Evolutionary conservation across 2,888 invertebrate genomes (phyloP).

Genomic region (Anorthoa munda): DNA sequence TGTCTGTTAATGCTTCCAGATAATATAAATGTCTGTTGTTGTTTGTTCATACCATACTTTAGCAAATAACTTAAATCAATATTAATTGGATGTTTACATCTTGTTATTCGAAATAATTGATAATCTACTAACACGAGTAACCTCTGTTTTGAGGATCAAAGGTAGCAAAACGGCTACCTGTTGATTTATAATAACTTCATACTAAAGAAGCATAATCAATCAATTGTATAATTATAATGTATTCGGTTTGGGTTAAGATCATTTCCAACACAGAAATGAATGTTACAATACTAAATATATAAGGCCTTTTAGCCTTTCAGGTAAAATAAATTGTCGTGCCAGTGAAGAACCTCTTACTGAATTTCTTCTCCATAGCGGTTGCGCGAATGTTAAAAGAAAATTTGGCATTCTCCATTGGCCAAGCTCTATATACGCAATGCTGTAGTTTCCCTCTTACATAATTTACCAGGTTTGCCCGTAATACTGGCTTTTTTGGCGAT

Average conservation of each 20-base stretch:
- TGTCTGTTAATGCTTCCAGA: slow-evolving; percentile 25
- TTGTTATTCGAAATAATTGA: slow-evolving; percentile 3
- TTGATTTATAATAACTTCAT: not conserved
- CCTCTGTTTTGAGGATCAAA: slow-evolving; percentile 1
- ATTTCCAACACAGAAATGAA: not conserved
- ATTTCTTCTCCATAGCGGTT: slow-evolving; percentile 20
- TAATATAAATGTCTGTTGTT: slow-evolving; percentile 40
- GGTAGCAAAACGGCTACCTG: not conserved
- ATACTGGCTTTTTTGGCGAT: slow-evolving; percentile 13
- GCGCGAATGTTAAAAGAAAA: slow-evolving; percentile 41
- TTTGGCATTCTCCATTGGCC: slow-evolving; percentile 55
- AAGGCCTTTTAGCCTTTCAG: not conserved
- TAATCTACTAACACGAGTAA: slow-evolving; percentile 1
- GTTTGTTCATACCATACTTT: slow-evolving; percentile 18
- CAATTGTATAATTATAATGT: not conserved
- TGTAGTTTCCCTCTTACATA: slow-evolving; percentile 55
- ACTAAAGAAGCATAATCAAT: not conserved
- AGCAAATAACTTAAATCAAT: not conserved
- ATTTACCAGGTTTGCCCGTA: slow-evolving; percentile 38
- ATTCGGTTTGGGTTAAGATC: not conserved
- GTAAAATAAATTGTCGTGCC: slow-evolving; percentile 14
- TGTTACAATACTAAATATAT: not conserved
- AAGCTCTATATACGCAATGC: slow-evolving; percentile 55
- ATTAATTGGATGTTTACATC: slow-evolving; percentile 28
- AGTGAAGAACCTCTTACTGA: slow-evolving; percentile 11